Evolutionary conservation across 2,888 invertebrate species (phyloP), one percentile per base, ranked within the genome.

Genomic region (Morpho deidamia): DNA sequence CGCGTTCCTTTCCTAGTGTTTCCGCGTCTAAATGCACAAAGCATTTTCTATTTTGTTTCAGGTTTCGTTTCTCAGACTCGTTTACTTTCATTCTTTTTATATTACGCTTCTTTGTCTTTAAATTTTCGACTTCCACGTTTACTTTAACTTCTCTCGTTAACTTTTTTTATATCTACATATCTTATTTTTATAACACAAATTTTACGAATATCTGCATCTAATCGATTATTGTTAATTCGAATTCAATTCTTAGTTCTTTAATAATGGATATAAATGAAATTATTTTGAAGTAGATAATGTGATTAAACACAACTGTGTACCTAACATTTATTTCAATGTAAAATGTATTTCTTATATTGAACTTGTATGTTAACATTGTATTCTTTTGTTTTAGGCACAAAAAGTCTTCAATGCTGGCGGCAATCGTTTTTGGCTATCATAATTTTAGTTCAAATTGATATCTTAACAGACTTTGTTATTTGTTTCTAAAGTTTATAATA

Each of bases 361-460:
- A 35, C 38, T 12, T 41, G 42, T 46, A 48, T 32, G 9, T 44
- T 5, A 12, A 7, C 37, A 37, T 8, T 37, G 7, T 32, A 55
- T 61, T 57, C 51, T 38, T 32, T 86, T 87, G 83, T 86, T 86
- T 1, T 74, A 88, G 88, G 86, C 66, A 71, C 83, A 47, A 74
- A 67, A 65, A 70, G 69, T 58, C 64, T 79, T 4, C 74, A 76
- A 14, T 83, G 87, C 63, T 89, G 86, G 87, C 72, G 78, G 59
- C 81, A 79, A 57, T 68, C 83, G 1, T 74, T 83, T 58, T 53
- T 86, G 58, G 81, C 80, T 7, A 66, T 86, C 44, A 72, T 84
- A 34, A 64, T 88, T 5, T 62, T 88, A 55, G 73, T 86, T 59
- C 86, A 87, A 61, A 75, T 87, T 58, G 83, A 83, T 63, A 67